These are phyloP conservation scores for Elymnias hypermnestra DNA, from an alignment of 1,140 invertebrate genomes.

Conservation along the genomic window DNA sequence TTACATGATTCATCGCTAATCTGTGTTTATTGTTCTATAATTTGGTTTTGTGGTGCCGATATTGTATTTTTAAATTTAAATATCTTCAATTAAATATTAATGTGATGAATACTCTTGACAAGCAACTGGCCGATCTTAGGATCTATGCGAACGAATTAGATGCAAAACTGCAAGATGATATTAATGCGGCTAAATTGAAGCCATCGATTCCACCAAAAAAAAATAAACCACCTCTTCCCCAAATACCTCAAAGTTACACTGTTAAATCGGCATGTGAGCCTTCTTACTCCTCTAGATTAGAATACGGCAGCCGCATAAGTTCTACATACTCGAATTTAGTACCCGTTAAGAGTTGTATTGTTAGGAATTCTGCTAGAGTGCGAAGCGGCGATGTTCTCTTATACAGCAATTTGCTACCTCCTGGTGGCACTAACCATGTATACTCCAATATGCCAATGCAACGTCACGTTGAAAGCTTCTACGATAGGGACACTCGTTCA, in stretches of 20 bases:
- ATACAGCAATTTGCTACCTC: constrained; percentile 76
- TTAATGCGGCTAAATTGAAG: constrained; percentile 62
- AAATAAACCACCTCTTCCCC: constrained; percentile 56
- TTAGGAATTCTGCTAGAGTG: constrained; percentile 59
- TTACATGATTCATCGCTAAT: too few species aligned
- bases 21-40: constrained; percentile 12
- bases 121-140: constrained; percentile 76
- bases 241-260: constrained; percentile 76
- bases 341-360: constrained; percentile 72
- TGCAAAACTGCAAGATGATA: constrained; percentile 72
- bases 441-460: constrained; percentile 73
- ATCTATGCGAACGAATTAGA: constrained; percentile 75
- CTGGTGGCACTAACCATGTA: constrained; percentile 66
- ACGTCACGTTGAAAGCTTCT: constrained; percentile 55
- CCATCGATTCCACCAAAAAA: constrained; percentile 68
- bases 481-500: constrained; percentile 66
- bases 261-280: constrained; percentile 71
- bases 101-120: constrained; percentile 75
- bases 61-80: constrained; percentile 8
- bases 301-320: constrained; percentile 58
- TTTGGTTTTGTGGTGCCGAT: constrained; percentile 11
- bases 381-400: constrained; percentile 73
- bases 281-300: constrained; percentile 65
- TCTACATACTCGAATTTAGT: constrained; percentile 71
- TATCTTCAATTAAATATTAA: not conserved